Evolutionary conservation across 1,140 invertebrate genomes (phyloP).

Genomic region (Drosophila elegans): DNA sequence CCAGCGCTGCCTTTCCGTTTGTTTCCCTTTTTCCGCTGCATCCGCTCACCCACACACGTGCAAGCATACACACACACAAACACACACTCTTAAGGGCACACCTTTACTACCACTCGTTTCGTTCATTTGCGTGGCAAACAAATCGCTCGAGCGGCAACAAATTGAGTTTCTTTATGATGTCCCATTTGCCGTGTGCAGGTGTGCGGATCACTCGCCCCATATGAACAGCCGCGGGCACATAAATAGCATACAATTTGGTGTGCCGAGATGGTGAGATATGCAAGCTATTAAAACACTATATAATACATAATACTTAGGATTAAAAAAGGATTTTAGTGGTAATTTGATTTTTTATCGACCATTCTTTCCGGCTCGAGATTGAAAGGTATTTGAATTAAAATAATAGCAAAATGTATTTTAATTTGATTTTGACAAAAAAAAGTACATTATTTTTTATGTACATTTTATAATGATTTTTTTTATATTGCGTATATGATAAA

Average conservation of each 20-base stretch:
- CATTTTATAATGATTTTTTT: no score
- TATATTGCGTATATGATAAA: no score
- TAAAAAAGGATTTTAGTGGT: no score
- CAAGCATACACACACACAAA: slow-evolving; percentile 14
- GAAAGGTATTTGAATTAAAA: no score
- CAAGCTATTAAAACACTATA: no score
- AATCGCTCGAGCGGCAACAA: slow-evolving; percentile 79
- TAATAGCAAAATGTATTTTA: no score
- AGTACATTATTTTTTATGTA: no score
- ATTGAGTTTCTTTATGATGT: slow-evolving; percentile 83
- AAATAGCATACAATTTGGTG: neutral
- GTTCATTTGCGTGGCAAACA: slow-evolving; percentile 80
- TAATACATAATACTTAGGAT: no score
- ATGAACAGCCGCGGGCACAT: slow-evolving; percentile 1
- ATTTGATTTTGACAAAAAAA: no score
- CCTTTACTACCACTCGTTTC: slow-evolving; percentile 60
- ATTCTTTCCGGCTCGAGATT: no score
- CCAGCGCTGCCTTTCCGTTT: slow-evolving; percentile 64
- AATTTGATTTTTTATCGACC: no score
- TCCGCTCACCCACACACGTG: slow-evolving; percentile 48
- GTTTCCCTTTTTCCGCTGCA: slow-evolving; percentile 48
- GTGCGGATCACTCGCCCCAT: slow-evolving; percentile 48
- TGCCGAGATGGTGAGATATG: no score
- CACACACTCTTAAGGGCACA: slow-evolving; percentile 25
- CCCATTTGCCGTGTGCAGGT: slow-evolving; percentile 72